A percentile compares a stretch with the other conserved stretches of the same genome.
Conservation (phyloP, 37 sponge, comb jelly and placozoan genomes). For the Spongia lamella region DNA sequence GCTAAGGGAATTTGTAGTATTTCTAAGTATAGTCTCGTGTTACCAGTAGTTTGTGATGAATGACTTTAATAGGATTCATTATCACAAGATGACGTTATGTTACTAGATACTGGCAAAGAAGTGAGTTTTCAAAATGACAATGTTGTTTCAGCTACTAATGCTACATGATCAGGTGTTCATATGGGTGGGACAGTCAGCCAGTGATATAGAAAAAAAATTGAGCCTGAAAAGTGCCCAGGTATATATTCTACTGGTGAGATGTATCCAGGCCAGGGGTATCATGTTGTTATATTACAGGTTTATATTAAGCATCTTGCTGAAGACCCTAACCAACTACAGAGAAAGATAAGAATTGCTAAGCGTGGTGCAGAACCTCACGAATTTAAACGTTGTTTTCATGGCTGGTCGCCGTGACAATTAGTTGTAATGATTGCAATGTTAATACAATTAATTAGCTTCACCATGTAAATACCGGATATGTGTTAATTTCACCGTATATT, state of each 20-base stretch:
- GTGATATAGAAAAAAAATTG: constrained; percentile 94
- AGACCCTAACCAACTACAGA: constrained; percentile 7
- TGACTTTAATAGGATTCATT: constrained; percentile 75
- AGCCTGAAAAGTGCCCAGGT: constrained; percentile 92
- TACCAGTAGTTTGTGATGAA: neutral
- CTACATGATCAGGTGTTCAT: constrained; percentile 65
- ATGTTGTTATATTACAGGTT: constrained; percentile 42
- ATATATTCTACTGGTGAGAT: neutral
- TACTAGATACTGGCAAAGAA: constrained; percentile 88
- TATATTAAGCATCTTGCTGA: constrained; percentile 73
- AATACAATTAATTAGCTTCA: no score
- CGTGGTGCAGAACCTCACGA: constrained; percentile 81
- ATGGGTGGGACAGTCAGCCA: constrained; percentile 85
- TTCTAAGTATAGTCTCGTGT: neutral
- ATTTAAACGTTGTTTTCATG: constrained; percentile 91
- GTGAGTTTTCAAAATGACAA: constrained; percentile 19
- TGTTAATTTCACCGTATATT: no score
- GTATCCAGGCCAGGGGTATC: neutral
- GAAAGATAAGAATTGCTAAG: constrained; percentile 76
- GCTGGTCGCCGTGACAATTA: constrained; percentile 76
- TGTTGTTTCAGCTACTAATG: neutral
- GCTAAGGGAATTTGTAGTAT: neutral
- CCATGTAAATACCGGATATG: no score
- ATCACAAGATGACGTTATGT: constrained; percentile 94
- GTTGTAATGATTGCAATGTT: no score